A percentile compares a stretch with the other conserved stretches of the same genome.
These are phyloP conservation scores for Solenopsis invicta DNA, from an alignment of 1,140 invertebrate genomes.

Conservation along the genomic window DNA sequence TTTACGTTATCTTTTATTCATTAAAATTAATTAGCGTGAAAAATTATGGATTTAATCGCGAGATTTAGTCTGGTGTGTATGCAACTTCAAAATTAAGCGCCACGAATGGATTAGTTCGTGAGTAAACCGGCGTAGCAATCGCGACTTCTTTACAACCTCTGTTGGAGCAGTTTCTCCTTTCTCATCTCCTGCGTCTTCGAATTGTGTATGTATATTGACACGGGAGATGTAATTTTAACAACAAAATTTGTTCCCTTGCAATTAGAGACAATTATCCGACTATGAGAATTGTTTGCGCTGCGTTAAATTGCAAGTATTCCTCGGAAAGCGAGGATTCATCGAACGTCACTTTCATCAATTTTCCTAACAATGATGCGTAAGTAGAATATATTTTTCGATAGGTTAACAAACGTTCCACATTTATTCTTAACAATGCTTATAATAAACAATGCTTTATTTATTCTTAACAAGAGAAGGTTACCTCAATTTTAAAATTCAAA, in stretches of 20 bases:
- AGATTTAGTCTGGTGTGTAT: background rate
- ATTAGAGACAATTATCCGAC: background rate
- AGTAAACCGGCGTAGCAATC: background rate
- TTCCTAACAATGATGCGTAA: conserved; percentile 72
- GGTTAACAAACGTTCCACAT: background rate
- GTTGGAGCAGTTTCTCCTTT: background rate
- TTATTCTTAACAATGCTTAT: background rate
- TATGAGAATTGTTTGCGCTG: conserved; percentile 67
- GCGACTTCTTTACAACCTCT: background rate
- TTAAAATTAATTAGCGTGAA: conserved; percentile 11
- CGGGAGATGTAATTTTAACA: background rate
- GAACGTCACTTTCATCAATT: conserved; percentile 66
- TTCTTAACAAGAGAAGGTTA: too few relatives aligned
- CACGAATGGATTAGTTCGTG: background rate
- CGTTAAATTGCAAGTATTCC: conserved; percentile 68
- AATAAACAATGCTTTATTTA: too few relatives aligned
- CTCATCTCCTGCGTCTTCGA: background rate
- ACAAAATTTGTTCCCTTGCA: background rate
- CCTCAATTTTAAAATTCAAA: too few relatives aligned
- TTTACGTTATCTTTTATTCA: conserved; percentile 13
- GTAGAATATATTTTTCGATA: background rate
- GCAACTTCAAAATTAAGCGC: conserved; percentile 24
- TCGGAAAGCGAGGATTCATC: conserved; percentile 59
- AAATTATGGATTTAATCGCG: background rate
- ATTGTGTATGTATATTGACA: background rate